Conservation (phyloP, 2,888 invertebrate species). For the Morinoia aosen region DNA sequence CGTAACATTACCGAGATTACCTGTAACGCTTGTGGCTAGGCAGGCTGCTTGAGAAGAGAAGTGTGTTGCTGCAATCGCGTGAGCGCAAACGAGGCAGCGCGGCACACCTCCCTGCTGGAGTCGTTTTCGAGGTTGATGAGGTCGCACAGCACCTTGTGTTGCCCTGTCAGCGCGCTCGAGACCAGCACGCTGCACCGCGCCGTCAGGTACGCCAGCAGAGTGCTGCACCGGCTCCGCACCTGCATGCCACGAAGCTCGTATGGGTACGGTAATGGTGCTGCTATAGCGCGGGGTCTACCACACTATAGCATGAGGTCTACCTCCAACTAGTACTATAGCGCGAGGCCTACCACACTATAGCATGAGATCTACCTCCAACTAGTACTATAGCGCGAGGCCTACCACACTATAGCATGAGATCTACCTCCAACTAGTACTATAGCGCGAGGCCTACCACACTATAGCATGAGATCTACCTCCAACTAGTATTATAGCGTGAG, state of each 20-base stretch:
- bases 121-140: slow-evolving; percentile 66
- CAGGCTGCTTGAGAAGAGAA: slow-evolving; percentile 54
- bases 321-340: too few relatives aligned
- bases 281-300: too few relatives aligned
- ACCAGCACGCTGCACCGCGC: slow-evolving; percentile 5
- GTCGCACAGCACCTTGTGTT: slow-evolving; percentile 65
- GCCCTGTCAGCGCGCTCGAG: slow-evolving; percentile 39
- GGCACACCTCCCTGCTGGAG: slow-evolving; percentile 58
- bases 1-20: not conserved
- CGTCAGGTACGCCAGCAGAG: slow-evolving; percentile 24
- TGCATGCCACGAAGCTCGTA: not conserved
- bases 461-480: too few relatives aligned
- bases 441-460: too few relatives aligned
- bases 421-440: too few relatives aligned
- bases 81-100: slow-evolving; percentile 62
- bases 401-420: too few relatives aligned
- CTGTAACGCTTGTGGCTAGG: not conserved
- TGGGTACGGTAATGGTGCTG: too few relatives aligned
- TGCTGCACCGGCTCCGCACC: slow-evolving; percentile 28
- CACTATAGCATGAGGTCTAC: too few relatives aligned
- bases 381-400: too few relatives aligned
- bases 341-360: too few relatives aligned
- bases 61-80: slow-evolving; percentile 62
- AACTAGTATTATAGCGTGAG: too few relatives aligned
- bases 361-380: too few relatives aligned